These are phyloP conservation scores for Rhinolophus sinicus DNA, from an alignment of 2,113 vertebrate species.

Conservation along the genomic window DNA sequence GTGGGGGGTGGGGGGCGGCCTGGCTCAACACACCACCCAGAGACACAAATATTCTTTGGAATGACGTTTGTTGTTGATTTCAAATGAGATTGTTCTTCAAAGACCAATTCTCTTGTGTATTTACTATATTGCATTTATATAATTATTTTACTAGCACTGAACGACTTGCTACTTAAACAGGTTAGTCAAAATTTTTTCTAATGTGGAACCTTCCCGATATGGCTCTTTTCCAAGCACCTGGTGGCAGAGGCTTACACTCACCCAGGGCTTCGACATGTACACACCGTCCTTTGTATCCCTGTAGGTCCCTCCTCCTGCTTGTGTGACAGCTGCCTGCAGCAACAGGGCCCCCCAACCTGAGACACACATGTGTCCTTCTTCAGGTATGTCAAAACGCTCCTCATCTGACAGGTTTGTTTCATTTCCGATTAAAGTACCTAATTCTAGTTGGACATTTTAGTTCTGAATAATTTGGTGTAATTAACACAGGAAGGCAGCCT, in stretches of 20 bases:
- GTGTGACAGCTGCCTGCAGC: not conserved
- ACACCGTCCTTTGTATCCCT: not conserved
- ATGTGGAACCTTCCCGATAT: not conserved
- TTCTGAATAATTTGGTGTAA: not conserved
- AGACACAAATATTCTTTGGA: not conserved
- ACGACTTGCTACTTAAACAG: not conserved
- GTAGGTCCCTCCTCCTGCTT: not conserved
- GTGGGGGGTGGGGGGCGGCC: too few species aligned
- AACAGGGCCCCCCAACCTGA: not conserved
- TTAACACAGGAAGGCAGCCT: not conserved
- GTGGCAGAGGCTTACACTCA: not conserved
- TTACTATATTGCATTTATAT: not conserved
- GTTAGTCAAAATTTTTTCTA: not conserved
- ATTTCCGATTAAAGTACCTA: not conserved
- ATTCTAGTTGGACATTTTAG: not conserved
- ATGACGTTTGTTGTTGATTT: not conserved
- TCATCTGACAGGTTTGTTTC: not conserved
- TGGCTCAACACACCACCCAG: not conserved
- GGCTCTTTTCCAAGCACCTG: not conserved
- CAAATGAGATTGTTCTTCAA: not conserved
- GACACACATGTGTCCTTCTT: not conserved
- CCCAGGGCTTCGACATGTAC: not conserved
- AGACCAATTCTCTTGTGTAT: not conserved
- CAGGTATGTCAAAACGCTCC: not conserved
- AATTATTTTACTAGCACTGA: not conserved